A percentile compares a stretch with the other conserved stretches of the same genome.
Evolutionary conservation across 2,888 invertebrate species (phyloP).

Genomic region (Julus scanicus): DNA sequence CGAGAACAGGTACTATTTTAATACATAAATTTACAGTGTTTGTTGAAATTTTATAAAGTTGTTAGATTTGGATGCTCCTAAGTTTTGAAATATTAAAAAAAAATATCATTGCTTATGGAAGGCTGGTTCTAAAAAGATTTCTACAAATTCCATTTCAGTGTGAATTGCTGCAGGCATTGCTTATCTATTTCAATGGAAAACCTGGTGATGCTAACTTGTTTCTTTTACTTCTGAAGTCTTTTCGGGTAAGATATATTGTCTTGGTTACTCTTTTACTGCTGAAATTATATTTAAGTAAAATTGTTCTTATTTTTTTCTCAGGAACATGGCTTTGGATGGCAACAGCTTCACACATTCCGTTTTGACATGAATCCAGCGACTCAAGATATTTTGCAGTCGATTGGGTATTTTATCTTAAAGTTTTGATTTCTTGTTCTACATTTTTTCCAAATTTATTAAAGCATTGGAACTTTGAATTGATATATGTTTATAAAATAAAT

Average conservation of each 20-base stretch:
- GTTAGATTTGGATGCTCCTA: no score
- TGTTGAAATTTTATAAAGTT: no score
- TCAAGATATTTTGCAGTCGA: conserved; percentile 62
- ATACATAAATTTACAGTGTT: no score
- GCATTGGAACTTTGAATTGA: no score
- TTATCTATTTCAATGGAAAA: conserved; percentile 65
- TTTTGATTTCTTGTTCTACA: neutral
- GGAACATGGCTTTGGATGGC: conserved; percentile 65
- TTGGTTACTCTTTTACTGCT: neutral
- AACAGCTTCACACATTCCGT: conserved; percentile 64
- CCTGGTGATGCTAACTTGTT: conserved; percentile 63
- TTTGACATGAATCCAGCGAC: conserved; percentile 62
- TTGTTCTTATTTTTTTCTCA: conserved; percentile 56
- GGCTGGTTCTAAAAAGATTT: neutral
- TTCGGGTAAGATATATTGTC: conserved; percentile 62
- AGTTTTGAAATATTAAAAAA: no score
- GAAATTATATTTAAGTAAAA: neutral
- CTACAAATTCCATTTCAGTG: conserved; percentile 61
- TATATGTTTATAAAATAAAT: neutral
- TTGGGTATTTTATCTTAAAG: conserved; percentile 62
- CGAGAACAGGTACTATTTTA: conserved; percentile 51
- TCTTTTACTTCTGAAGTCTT: conserved; percentile 62
- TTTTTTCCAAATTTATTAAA: conserved; percentile 33
- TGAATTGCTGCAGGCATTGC: conserved; percentile 65
- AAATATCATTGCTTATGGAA: neutral